Conservation (phyloP, 1,140 invertebrate genomes). For the Caligus rogercresseyi region DNA sequence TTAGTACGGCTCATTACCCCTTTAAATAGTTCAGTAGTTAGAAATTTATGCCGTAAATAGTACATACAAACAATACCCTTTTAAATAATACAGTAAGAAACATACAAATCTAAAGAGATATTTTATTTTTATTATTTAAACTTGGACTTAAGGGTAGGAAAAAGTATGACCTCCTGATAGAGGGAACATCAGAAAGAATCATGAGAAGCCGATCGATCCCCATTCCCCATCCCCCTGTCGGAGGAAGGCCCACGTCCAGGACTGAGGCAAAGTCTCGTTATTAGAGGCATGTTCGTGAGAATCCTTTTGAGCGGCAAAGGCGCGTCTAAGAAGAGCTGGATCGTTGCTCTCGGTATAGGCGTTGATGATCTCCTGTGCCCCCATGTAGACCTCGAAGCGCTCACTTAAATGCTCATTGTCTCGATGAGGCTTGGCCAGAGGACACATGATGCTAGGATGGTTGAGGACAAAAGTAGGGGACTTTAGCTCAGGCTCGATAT, state of each 20-base stretch:
- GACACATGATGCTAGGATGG: slow-evolving; percentile 14
- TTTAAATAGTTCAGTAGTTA: too few relatives aligned
- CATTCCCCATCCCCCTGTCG: slow-evolving; percentile 45
- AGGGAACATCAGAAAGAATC: slow-evolving; percentile 5
- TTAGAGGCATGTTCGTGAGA: slow-evolving; percentile 85
- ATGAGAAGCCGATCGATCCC: slow-evolving; percentile 12
- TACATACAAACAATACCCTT: too few relatives aligned
- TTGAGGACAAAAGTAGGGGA: slow-evolving; percentile 17
- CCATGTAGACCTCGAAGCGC: slow-evolving; percentile 15
- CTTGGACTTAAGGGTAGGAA: slow-evolving; percentile 11
- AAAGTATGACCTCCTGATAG: slow-evolving; percentile 13
- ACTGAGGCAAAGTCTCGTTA: slow-evolving; percentile 92
- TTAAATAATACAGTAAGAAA: too few relatives aligned
- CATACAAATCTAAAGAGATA: too few relatives aligned
- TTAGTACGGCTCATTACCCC: too few relatives aligned
- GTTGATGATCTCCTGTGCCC: slow-evolving; percentile 43
- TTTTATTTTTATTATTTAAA: slow-evolving; percentile 6
- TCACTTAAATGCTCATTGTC: neutral
- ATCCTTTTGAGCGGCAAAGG: slow-evolving; percentile 47
- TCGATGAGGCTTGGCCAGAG: slow-evolving; percentile 10
- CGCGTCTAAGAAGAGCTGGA: slow-evolving; percentile 74
- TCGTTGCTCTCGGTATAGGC: slow-evolving; percentile 99
- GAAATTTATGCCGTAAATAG: too few relatives aligned
- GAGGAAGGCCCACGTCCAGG: slow-evolving; percentile 90
- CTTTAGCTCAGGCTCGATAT: slow-evolving; percentile 6